Conservation (phyloP, 2,888 invertebrate species). For the Subacronicta megacephala region DNA sequence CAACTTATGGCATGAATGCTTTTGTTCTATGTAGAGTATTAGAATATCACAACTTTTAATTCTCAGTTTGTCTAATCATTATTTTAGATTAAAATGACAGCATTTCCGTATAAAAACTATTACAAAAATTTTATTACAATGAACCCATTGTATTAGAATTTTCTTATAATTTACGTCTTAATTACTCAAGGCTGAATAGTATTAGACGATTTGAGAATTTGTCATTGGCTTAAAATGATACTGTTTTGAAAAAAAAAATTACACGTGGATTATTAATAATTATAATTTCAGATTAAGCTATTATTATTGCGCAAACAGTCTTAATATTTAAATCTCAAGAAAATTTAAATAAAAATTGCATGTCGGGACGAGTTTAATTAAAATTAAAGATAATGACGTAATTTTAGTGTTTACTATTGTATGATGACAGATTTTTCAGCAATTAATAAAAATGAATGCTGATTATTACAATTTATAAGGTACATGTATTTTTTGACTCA, state of each 20-base stretch:
- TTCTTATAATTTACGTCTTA: not conserved
- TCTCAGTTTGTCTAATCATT: not conserved
- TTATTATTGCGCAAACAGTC: not conserved
- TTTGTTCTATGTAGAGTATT: too few relatives aligned
- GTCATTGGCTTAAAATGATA: not conserved
- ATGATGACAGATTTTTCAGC: too few relatives aligned
- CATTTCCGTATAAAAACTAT: not conserved
- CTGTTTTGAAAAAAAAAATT: not conserved
- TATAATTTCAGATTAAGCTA: not conserved
- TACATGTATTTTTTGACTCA: too few relatives aligned
- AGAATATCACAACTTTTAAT: too few relatives aligned
- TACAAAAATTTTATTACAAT: not conserved
- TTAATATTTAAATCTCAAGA: not conserved
- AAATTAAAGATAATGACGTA: not conserved
- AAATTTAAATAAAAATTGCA: not conserved
- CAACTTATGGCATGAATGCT: too few relatives aligned
- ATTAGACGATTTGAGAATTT: not conserved
- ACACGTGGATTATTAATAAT: conserved; percentile 2
- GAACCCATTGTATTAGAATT: conserved; percentile 1
- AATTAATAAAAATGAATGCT: too few relatives aligned
- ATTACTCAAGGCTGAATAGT: not conserved
- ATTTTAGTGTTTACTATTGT: not conserved
- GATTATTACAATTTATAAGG: too few relatives aligned
- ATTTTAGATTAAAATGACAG: not conserved
- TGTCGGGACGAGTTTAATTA: not conserved